These are phyloP conservation scores for Falcaria lacertinaria DNA, from an alignment of 2,888 invertebrate genomes.

Conservation along the genomic window DNA sequence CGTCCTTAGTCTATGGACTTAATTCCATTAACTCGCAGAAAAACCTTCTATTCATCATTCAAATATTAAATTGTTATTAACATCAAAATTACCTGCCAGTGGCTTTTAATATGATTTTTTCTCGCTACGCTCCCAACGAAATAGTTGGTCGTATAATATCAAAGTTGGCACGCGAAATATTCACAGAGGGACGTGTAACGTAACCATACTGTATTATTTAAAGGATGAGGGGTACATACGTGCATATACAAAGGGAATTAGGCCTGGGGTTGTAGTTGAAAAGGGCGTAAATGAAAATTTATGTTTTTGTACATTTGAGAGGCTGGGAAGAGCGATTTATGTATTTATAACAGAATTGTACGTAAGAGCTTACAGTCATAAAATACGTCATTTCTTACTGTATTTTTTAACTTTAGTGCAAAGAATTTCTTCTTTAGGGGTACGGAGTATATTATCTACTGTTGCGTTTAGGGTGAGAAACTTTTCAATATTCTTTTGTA, in stretches of 20 bases:
- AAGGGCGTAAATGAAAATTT: not conserved
- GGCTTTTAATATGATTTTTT: constrained; percentile 25
- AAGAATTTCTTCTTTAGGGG: too few relatives aligned
- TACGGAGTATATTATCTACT: too few relatives aligned
- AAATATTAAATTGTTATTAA: too few relatives aligned
- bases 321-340: not conserved
- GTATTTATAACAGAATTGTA: too few relatives aligned
- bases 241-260: not conserved
- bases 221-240: constrained; percentile 3
- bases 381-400: too few relatives aligned
- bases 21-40: too few relatives aligned
- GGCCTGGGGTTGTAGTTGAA: not conserved
- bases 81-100: constrained; percentile 2
- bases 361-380: too few relatives aligned
- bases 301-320: not conserved
- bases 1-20: too few relatives aligned
- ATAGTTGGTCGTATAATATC: constrained; percentile 36
- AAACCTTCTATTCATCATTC: too few relatives aligned
- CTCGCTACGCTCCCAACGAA: constrained; percentile 14
- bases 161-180: constrained; percentile 30
- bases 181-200: constrained; percentile 5
- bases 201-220: constrained; percentile 1
- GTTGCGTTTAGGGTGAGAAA: too few relatives aligned
- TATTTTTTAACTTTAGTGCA: too few relatives aligned
- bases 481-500: too few relatives aligned